Conservation (phyloP, 2,888 invertebrate genomes). For the Tanytarsus gracilentus region DNA sequence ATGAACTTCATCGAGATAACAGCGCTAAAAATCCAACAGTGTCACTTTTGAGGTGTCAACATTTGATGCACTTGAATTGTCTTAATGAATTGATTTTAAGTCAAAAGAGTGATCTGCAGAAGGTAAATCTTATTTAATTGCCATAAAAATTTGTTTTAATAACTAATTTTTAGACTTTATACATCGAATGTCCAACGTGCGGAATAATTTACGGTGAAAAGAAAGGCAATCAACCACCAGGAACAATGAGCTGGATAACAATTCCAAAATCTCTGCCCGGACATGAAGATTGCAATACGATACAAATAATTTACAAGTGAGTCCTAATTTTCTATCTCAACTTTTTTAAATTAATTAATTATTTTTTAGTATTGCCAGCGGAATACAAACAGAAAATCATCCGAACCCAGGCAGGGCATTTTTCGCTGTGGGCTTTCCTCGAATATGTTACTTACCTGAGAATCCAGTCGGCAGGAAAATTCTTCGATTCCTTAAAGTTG, state of each 20-base stretch:
- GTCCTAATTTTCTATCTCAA: conserved; percentile 34
- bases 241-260: conserved; percentile 73
- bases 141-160: conserved; percentile 15
- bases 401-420: conserved; percentile 77
- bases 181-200: conserved; percentile 80
- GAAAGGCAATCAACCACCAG: conserved; percentile 70
- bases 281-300: conserved; percentile 54
- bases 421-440: conserved; percentile 80
- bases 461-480: conserved; percentile 69
- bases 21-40: conserved; percentile 49
- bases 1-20: conserved; percentile 45
- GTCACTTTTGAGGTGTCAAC: conserved; percentile 63
- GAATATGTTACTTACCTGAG: conserved; percentile 75
- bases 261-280: conserved; percentile 62
- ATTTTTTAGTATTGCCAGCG: conserved; percentile 66
- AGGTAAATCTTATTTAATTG: conserved; percentile 35
- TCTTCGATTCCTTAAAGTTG: conserved; percentile 62
- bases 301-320: conserved; percentile 75
- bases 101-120: conserved; percentile 46
- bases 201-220: conserved; percentile 75
- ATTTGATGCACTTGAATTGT: conserved; percentile 72
- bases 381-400: conserved; percentile 70
- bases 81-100: conserved; percentile 64
- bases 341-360: conserved; percentile 16
- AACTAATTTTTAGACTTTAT: conserved; percentile 48